Base-by-base conservation (phyloP, 2,888 invertebrate species). In the Zygaena filipendulae region DNA sequence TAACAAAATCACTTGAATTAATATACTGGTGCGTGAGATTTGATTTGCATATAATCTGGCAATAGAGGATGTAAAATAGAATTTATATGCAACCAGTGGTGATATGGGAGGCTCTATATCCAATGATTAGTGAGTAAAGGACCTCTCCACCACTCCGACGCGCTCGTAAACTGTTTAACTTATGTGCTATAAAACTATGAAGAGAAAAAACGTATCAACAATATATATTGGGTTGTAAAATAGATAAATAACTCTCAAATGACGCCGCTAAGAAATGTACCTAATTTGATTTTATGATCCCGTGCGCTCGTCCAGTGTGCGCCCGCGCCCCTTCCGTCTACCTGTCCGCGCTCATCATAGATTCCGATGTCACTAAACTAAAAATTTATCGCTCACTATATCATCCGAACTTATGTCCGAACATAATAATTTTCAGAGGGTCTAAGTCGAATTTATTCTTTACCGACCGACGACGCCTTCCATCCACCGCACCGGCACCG, bases 371-470 rank as follows among this genome's bases (percentile, higher is more conserved):
- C 66, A 52, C 42, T 49, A 42, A 38, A 43, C 42, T 41, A 52
- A 44, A 49, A 58, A 69, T 68, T 70, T 69, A 71, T 67, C 50
- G 59, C 47, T 54, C 52, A 53, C 53, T 67, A 64, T 63, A 70
- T 70, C 68, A 68, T 63, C 54, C 46, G 47, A 57, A 59, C 53
- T 57, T 56, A 56, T 48, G 58, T 44, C 52, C 47, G 45, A 43
- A 51, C 52, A 54, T 59, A 59, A 60, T 61, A 60, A 62, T 52
- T 58, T 58, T 55, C 50, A 45, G 40, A 41, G 47, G 44, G 47
- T 45, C 45, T 59, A 59, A 61, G 57, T 59, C 50, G 47, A 57
- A 63, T 62, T 64, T 62, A 64, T 64, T 52, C 58, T 54, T 58
- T 53, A 49, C 53, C 46, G 47, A 45, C 32, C 37, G 36, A 30